Conservation (phyloP, 2,797 vertebrate genomes). For the Hoplostethus mediterraneus region DNA sequence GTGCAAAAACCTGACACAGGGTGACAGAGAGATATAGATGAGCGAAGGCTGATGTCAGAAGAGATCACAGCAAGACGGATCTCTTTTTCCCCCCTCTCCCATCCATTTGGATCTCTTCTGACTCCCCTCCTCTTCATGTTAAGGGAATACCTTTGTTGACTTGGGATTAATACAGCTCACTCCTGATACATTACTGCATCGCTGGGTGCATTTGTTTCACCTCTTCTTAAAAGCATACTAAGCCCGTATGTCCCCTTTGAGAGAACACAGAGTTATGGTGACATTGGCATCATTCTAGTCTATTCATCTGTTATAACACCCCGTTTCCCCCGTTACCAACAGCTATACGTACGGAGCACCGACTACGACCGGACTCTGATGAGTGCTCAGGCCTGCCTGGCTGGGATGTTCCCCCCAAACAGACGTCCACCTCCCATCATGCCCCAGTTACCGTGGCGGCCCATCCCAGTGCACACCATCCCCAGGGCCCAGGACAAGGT, state of each 20-base stretch:
- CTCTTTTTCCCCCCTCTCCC: constrained; percentile 19
- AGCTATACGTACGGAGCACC: constrained; percentile 88
- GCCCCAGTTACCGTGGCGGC: constrained; percentile 85
- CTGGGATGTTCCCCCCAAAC: constrained; percentile 84
- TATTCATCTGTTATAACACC: neutral
- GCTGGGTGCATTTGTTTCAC: constrained; percentile 32
- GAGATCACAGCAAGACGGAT: constrained; percentile 68
- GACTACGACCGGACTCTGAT: constrained; percentile 90
- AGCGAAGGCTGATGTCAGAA: constrained; percentile 77
- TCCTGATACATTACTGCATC: constrained; percentile 29
- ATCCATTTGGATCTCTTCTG: constrained; percentile 47
- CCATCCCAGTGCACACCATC: constrained; percentile 88
- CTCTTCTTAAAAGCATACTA: constrained; percentile 3
- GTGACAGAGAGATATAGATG: constrained; percentile 73
- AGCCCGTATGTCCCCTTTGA: too few relatives aligned
- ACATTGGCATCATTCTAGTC: too few relatives aligned
- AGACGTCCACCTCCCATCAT: constrained; percentile 79
- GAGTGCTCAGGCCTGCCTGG: constrained; percentile 89
- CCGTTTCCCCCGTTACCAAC: constrained; percentile 11
- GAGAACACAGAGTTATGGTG: too few relatives aligned
- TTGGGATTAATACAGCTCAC: constrained; percentile 21
- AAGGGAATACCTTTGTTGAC: constrained; percentile 54
- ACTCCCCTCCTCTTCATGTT: constrained; percentile 45
- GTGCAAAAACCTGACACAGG: constrained; percentile 70
- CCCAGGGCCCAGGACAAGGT: constrained; percentile 88